Base-by-base conservation (phyloP, 1,140 invertebrate genomes). In the Pantala flavescens region DNA sequence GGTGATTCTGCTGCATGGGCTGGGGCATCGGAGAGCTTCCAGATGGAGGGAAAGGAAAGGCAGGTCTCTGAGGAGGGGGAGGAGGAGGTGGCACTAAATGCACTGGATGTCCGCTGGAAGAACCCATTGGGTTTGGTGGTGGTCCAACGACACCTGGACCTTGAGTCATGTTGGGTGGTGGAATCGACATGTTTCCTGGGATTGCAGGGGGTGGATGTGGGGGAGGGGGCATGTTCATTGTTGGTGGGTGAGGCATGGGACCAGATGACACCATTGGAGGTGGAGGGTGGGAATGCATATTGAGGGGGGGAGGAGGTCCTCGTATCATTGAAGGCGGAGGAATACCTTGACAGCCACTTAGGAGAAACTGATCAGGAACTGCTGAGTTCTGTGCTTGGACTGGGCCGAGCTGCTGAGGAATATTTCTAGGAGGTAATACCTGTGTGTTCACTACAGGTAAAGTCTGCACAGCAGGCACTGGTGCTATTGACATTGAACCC, bases 361-460 rank as follows among this genome's bases (percentile, higher is more conserved):
- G 80, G 80, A 36, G 81, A 36, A 19, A 70, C 36, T 74, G 14
- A 74, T 72, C 73, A 16, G 71, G 21, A 70, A 70, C n/a, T 24
- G 74, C 43, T 81, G 81, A 21, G 81, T 79, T n/a, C 76, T 81
- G 82, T 76, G 82, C 81, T 10, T 81, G 82, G 63, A 80, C 81
- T n/a, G 81, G 82, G 24, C 83, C 82, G 76, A 81, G 79, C 70
- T 81, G 81, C 24, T 83, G 76, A 75, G 82, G 80, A 36, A 82
- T 77, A 7, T 81, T 78, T 42, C 79, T 82, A 5, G 85, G 84
- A 0, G 85, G 84, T 70, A 84, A 84, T 73, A 87, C 84, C 16
- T 85, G 84, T 10, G 84, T 83, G 74, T 84, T 84, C 24, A 86
- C 77, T 71, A 84, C 84, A 12, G 82, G 78, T 7, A 84, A 85